These are phyloP conservation scores for Petrocephalus sullivani DNA, from an alignment of 2,797 vertebrate species.

Conservation along the genomic window DNA sequence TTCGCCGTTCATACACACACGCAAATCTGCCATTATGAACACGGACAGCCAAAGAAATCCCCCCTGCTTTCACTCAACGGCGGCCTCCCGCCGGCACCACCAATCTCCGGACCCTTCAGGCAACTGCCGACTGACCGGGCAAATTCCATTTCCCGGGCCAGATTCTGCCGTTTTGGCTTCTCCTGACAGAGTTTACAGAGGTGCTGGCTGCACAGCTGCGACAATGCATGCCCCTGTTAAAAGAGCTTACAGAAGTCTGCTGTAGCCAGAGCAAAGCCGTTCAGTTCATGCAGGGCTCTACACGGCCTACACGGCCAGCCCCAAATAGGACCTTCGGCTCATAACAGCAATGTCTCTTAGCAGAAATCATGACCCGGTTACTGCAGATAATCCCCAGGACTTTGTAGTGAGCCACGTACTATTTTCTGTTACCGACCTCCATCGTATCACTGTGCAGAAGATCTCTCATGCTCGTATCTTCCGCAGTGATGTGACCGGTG, in stretches of 20 bases:
- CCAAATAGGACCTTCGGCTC: constrained; percentile 54
- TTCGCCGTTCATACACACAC: constrained; percentile 65
- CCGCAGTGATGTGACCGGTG: too few species aligned
- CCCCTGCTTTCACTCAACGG: constrained; percentile 63
- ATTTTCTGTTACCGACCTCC: background rate
- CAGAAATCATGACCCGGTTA: too few species aligned
- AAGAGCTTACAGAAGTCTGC: constrained; percentile 70
- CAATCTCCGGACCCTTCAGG: constrained; percentile 57
- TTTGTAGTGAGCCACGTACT: too few species aligned
- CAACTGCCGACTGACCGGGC: constrained; percentile 57
- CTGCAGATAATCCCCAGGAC: too few species aligned
- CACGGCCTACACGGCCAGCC: constrained; percentile 60
- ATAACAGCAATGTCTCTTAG: constrained; percentile 26
- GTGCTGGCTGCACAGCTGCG: constrained; percentile 66
- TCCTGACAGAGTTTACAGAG: constrained; percentile 62
- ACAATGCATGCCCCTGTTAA: constrained; percentile 68
- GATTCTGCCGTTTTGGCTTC: constrained; percentile 82
- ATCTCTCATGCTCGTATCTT: background rate
- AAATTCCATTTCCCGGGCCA: constrained; percentile 71
- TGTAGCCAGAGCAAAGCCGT: constrained; percentile 65
- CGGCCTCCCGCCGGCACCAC: constrained; percentile 43
- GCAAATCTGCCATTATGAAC: constrained; percentile 64
- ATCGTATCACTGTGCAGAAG: background rate
- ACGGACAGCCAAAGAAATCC: constrained; percentile 63
- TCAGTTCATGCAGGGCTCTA: constrained; percentile 70